Conservation (phyloP, 2,797 vertebrate genomes). For the Catharus ustulatus region DNA sequence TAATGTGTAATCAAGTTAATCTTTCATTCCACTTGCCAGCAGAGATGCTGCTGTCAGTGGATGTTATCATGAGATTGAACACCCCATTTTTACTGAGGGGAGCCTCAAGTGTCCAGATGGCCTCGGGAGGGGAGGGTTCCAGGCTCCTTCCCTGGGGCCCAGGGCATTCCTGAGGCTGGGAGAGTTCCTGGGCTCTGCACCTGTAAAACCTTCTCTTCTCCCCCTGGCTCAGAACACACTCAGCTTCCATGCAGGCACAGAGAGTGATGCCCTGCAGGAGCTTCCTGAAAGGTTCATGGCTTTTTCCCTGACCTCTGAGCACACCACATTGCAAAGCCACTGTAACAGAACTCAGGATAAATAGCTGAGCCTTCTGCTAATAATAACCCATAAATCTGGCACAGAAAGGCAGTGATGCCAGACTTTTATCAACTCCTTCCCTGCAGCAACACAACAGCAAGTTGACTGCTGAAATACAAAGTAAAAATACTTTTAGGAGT, state of each 20-base stretch:
- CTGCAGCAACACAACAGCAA: neutral
- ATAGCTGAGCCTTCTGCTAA: constrained; percentile 23
- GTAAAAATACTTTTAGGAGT: neutral
- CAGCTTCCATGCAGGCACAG: neutral
- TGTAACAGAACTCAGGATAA: neutral
- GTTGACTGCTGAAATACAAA: neutral
- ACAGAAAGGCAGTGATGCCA: constrained; percentile 2
- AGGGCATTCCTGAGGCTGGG: rapidly evolving
- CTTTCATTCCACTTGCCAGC: constrained; percentile 47
- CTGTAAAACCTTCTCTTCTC: neutral
- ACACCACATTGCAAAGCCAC: neutral
- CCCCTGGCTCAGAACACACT: neutral
- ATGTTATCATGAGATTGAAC: constrained; percentile 5
- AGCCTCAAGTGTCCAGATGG: neutral
- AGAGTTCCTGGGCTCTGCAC: neutral
- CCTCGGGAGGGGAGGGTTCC: neutral
- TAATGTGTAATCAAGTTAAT: constrained; percentile 46
- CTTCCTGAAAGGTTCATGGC: neutral
- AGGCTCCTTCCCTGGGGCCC: neutral
- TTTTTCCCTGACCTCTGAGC: neutral
- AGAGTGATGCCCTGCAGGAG: neutral
- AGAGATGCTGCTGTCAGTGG: neutral
- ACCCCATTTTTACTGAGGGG: neutral
- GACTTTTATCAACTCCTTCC: neutral
- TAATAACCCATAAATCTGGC: constrained; percentile 19